A percentile compares a stretch with the other conserved stretches of the same genome.
Conservation (phyloP, 2,113 vertebrate genomes). For the Eudyptes chrysolophus region DNA sequence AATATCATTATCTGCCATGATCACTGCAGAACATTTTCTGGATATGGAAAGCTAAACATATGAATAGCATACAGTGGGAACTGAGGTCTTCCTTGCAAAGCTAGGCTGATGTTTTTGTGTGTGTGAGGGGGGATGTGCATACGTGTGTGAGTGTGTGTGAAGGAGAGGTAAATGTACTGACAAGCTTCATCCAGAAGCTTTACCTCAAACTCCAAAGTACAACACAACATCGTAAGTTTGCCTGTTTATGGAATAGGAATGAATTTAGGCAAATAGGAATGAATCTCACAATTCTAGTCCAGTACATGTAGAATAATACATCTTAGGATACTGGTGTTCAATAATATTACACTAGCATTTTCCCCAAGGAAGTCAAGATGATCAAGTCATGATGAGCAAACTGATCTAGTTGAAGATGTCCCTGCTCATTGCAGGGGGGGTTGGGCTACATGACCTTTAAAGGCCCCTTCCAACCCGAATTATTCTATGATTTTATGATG, state of each 20-base stretch:
- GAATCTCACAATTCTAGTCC: neutral
- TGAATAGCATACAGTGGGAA: neutral
- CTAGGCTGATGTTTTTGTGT: neutral
- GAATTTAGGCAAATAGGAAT: neutral
- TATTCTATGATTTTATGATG: neutral
- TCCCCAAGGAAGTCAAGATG: neutral
- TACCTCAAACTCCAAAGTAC: neutral
- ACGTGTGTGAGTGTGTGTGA: accelerated
- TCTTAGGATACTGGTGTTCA: neutral
- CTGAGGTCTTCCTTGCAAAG: neutral
- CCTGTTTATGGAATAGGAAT: neutral
- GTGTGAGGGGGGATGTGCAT: too few relatives aligned
- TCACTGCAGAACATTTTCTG: neutral
- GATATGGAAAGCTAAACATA: neutral
- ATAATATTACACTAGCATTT: neutral
- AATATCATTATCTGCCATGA: neutral
- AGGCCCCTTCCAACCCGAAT: neutral
- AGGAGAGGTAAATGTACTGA: neutral
- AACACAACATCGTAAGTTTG: neutral
- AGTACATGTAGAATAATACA: neutral
- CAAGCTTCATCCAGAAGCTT: neutral
- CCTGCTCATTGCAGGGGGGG: neutral
- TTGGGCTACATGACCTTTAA: neutral
- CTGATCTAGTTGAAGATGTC: neutral
- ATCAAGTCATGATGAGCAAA: neutral